Conservation (phyloP, 1,140 invertebrate species). For the Arctopsyche grandis region DNA sequence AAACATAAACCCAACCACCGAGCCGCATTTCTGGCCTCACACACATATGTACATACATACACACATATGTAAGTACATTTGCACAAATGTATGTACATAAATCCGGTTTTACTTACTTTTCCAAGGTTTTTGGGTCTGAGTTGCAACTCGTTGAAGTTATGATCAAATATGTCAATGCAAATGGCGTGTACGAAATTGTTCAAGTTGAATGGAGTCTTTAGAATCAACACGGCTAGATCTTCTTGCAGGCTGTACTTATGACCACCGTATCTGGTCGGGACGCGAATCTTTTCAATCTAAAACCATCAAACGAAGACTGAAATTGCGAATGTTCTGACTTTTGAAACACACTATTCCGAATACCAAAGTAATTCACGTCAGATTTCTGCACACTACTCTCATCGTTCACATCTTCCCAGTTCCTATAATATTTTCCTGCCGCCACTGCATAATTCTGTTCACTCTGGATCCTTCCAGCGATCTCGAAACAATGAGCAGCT, state of each 20-base stretch:
- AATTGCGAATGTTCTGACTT: too few species aligned
- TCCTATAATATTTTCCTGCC: constrained; percentile 33
- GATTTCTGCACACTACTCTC: background rate
- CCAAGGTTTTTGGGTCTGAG: background rate
- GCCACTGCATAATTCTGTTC: background rate
- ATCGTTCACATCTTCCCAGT: constrained; percentile 7
- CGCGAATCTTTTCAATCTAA: background rate
- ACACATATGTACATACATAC: too few species aligned
- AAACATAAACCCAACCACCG: too few species aligned
- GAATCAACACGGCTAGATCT: constrained; percentile 15
- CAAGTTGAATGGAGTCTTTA: constrained; percentile 1
- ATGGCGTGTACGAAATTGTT: background rate
- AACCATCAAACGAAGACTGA: too few species aligned
- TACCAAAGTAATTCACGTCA: background rate
- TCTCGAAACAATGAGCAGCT: constrained; percentile 39
- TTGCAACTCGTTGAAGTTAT: constrained; percentile 23
- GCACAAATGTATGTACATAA: too few species aligned
- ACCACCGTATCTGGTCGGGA: constrained; percentile 9
- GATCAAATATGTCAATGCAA: constrained; percentile 14
- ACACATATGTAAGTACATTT: too few species aligned
- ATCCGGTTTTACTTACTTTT: constrained; percentile 4
- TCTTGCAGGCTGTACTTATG: background rate
- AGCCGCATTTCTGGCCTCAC: too few species aligned
- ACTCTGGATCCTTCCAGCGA: background rate
- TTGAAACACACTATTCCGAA: too few species aligned